Evolutionary conservation across 2,113 vertebrate genomes (phyloP).

Genomic region (Phaethon lepturus): DNA sequence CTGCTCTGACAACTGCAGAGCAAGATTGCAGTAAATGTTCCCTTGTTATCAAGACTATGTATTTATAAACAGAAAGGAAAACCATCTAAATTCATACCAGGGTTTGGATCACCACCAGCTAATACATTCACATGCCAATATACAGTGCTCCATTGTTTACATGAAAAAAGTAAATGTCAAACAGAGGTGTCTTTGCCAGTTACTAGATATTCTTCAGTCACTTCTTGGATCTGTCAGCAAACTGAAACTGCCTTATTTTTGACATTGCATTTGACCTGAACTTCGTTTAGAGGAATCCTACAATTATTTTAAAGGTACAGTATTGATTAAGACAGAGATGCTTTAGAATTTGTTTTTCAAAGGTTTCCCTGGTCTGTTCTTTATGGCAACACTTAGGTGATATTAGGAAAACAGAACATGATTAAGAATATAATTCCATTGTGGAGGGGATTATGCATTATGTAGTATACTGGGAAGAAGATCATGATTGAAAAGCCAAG

Average conservation of each 20-base stretch:
- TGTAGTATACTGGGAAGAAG: background rate
- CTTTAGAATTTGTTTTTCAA: slow-evolving; percentile 62
- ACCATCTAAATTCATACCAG: slow-evolving; percentile 66
- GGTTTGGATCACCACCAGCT: slow-evolving; percentile 64
- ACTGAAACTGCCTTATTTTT: slow-evolving; percentile 50
- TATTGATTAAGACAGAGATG: slow-evolving; percentile 59
- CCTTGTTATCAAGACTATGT: slow-evolving; percentile 66
- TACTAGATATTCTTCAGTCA: slow-evolving; percentile 55
- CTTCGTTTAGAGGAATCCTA: slow-evolving; percentile 62
- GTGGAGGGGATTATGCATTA: background rate
- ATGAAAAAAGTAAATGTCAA: slow-evolving; percentile 68
- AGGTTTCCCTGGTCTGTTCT: background rate
- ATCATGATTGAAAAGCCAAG: slow-evolving; percentile 29
- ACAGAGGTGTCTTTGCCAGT: slow-evolving; percentile 64
- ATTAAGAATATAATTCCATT: slow-evolving; percentile 53
- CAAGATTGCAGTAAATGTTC: slow-evolving; percentile 72
- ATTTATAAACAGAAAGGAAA: slow-evolving; percentile 72
- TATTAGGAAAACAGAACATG: slow-evolving; percentile 27
- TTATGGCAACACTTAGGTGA: slow-evolving; percentile 11
- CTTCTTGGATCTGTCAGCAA: slow-evolving; percentile 65
- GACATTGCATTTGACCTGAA: slow-evolving; percentile 69
- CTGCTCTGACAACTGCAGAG: slow-evolving; percentile 66
- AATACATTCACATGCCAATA: slow-evolving; percentile 71
- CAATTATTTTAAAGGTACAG: slow-evolving; percentile 68
- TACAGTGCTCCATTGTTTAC: slow-evolving; percentile 63